Percentiles rank a stretch among this genome's conserved stretches.
phyloP scores from a whole-genome alignment of 2,797 vertebrate genomes.

The Echeneis naucrates region DNA sequence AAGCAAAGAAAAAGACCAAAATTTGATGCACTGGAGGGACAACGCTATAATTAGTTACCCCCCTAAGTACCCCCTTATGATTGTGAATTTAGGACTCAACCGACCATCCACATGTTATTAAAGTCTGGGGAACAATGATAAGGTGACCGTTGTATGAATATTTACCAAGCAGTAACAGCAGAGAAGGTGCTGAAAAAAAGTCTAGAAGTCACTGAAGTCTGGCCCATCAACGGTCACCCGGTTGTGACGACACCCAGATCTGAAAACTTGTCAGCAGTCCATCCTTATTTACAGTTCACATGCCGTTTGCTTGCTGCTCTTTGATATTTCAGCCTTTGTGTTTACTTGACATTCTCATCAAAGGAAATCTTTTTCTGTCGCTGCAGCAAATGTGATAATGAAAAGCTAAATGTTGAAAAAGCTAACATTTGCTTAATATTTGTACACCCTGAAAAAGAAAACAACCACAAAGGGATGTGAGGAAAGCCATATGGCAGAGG shows the following conservation, averaged over 20 bases:
- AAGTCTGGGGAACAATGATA: neutral
- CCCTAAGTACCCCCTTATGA: neutral
- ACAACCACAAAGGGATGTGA: neutral
- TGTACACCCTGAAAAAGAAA: neutral
- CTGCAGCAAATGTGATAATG: neutral
- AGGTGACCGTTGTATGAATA: neutral
- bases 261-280: too few relatives aligned
- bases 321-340: neutral
- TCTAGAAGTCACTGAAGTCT: too few relatives aligned
- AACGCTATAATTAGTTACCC: neutral
- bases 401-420: neutral
- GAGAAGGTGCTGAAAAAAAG: too few relatives aligned
- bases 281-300: too few relatives aligned
- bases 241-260: too few relatives aligned
- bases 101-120: neutral
- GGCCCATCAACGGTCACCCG: too few relatives aligned
- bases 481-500: neutral
- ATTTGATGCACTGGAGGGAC: neutral
- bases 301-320: neutral
- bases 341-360: neutral
- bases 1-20: neutral
- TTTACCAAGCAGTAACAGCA: neutral
- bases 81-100: neutral
- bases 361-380: neutral
- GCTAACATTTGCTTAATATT: neutral